phyloP scores from a whole-genome alignment of 2,888 invertebrate species.

The Biston stratarius region DNA sequence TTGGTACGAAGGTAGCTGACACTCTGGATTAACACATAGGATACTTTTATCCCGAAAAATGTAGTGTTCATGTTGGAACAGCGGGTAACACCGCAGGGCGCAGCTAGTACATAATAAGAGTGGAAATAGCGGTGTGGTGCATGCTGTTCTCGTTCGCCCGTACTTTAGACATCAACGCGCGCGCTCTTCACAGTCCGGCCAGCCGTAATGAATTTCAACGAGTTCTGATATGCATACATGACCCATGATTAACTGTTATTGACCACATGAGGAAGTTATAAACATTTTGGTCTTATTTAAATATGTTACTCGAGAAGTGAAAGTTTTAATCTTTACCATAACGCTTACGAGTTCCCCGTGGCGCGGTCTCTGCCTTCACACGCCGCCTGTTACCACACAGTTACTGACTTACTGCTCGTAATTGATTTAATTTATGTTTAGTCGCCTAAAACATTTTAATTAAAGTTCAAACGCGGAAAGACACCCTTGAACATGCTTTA shows the following conservation, averaged over 20 bases:
- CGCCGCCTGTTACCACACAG: not conserved
- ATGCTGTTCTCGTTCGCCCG: conserved; percentile 19
- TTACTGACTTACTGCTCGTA: not conserved
- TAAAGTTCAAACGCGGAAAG: too few relatives aligned
- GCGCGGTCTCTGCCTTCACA: not conserved
- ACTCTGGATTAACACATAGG: too few relatives aligned
- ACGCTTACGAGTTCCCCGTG: not conserved
- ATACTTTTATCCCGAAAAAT: too few relatives aligned
- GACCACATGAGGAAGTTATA: conserved; percentile 39
- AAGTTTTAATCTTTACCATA: conserved; percentile 29
- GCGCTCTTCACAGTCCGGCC: not conserved
- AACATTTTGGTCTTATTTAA: conserved; percentile 19
- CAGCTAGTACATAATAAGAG: not conserved
- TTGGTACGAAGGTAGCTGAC: too few relatives aligned
- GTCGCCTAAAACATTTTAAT: too few relatives aligned
- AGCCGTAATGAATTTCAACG: conserved; percentile 21
- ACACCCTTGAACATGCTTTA: too few relatives aligned
- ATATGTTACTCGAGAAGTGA: conserved; percentile 20
- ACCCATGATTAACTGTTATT: conserved; percentile 30
- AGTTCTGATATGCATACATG: conserved; percentile 26
- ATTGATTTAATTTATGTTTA: conserved; percentile 3
- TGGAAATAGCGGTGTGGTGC: not conserved
- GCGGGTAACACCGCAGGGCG: too few relatives aligned
- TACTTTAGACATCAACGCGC: conserved; percentile 57
- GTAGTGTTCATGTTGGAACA: too few relatives aligned